Percentiles rank a stretch among this genome's conserved stretches.
Conservation (phyloP, 2,113 vertebrate species). For the Nothocercus julius region DNA sequence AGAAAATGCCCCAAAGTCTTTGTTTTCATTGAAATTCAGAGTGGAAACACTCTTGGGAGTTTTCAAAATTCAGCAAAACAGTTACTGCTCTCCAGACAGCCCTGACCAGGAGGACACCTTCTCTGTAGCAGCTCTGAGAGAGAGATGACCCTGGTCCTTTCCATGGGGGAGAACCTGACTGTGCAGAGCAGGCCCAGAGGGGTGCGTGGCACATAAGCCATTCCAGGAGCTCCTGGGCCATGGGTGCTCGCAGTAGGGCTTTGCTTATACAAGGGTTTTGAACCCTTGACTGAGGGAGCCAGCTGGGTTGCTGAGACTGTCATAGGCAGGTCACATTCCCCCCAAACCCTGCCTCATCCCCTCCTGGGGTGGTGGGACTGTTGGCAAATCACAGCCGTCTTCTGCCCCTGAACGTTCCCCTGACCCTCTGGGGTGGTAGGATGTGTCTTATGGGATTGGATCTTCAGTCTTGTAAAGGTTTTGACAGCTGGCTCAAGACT, state of each 20-base stretch:
- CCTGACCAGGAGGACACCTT: background rate
- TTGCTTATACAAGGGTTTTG: background rate
- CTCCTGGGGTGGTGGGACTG: background rate
- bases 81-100: background rate
- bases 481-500: background rate
- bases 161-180: accelerated
- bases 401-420: background rate
- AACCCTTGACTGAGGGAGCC: background rate
- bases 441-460: background rate
- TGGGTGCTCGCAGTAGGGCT: background rate
- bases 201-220: accelerated
- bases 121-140: background rate
- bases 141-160: background rate
- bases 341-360: background rate
- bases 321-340: background rate
- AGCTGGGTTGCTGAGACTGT: too few species aligned
- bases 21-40: background rate
- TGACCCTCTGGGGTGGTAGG: background rate
- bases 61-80: background rate
- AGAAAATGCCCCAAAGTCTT: background rate
- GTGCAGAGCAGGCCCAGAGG: background rate
- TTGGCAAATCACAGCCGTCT: background rate
- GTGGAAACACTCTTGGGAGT: conserved; percentile 1
- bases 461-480: background rate
- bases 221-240: background rate